Base-by-base conservation (phyloP, 2,797 vertebrate species). In the Psittacula echo region DNA sequence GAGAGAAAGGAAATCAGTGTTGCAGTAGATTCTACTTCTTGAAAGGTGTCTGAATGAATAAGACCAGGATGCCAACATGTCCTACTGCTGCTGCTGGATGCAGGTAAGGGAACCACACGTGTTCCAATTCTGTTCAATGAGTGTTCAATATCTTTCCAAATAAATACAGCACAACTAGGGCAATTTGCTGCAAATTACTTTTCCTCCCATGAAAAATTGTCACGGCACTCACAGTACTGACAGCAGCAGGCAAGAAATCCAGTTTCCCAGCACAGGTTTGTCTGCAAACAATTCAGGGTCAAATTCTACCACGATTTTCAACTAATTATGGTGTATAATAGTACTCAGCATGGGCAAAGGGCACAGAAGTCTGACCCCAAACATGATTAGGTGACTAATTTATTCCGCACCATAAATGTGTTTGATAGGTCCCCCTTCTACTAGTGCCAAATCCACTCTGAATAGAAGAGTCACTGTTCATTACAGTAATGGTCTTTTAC, bases 401-500 rank as follows among this genome's bases (percentile, higher is more conserved):
- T 85, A 48, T 87, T 51, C 39, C 4, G 0, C 47, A 64, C 15
- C 73, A 32, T 78, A 76, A 79, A 84, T 45, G 9, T 13, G 47
- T 84, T 30, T 44, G 44, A 22, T 20, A 27, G 41, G n/a, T 44
- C 44, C 73, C 73, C 37, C 67, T 93, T 68, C 51, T 51, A 56
- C 9, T 5, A 56, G 29, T 42, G 88, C 44, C 81, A 85, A 79
- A 82, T 79, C 27, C 65, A 30, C 67, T 82, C 74, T 74, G 30
- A 68, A 23, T 9, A 34, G 71, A 51, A 48, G 32, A 42, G 39
- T 60, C 10, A 3, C 50, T 42, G 20, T 58, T 90, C 5, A 26
- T 90, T 84, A 67, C 32, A 91, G 8, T 29, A 85, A 83, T 13
- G 14, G 22, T 41, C 45, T 71, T 83, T 96, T 95, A 97, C 97